Conservation (phyloP, 2,797 vertebrate species). For the Melanotaenia maccullochi region DNA sequence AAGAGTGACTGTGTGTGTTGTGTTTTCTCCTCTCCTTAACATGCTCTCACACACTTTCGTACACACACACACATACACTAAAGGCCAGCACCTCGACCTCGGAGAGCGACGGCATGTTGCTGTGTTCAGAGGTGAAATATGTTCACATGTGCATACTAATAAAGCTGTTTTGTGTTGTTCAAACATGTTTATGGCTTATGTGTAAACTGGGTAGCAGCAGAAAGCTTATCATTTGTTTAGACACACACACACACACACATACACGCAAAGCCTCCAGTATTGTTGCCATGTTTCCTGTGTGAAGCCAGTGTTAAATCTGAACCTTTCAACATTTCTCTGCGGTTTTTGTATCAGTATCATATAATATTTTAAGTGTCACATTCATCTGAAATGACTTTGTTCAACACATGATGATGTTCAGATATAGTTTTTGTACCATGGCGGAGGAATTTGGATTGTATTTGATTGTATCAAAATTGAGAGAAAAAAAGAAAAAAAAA, state of each 20-base stretch:
- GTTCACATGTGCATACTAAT: conserved; percentile 76
- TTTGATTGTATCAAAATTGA: conserved; percentile 65
- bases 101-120: conserved; percentile 55
- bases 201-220: conserved; percentile 65
- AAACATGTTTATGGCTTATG: conserved; percentile 75
- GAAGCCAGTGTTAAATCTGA: conserved; percentile 69
- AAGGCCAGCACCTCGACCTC: conserved; percentile 62
- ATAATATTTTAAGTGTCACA: conserved; percentile 66
- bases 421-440: conserved; percentile 62
- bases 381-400: conserved; percentile 70
- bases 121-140: conserved; percentile 62
- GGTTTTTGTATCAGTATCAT: conserved; percentile 75
- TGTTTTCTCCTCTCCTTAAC: conserved; percentile 43
- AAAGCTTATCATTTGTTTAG: conserved; percentile 38
- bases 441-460: conserved; percentile 64
- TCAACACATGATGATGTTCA: conserved; percentile 63
- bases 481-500: conserved; percentile 49
- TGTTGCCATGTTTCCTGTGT: conserved; percentile 72
- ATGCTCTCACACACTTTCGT: conserved; percentile 24
- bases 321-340: conserved; percentile 67
- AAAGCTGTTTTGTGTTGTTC: conserved; percentile 75
- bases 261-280: conserved; percentile 56
- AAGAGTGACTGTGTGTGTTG: conserved; percentile 45
- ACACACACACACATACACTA: conserved; percentile 43
- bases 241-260: conserved; percentile 13